phyloP scores from a whole-genome alignment of 2,113 vertebrate genomes.

The Telmatochromis brachygnathus region DNA sequence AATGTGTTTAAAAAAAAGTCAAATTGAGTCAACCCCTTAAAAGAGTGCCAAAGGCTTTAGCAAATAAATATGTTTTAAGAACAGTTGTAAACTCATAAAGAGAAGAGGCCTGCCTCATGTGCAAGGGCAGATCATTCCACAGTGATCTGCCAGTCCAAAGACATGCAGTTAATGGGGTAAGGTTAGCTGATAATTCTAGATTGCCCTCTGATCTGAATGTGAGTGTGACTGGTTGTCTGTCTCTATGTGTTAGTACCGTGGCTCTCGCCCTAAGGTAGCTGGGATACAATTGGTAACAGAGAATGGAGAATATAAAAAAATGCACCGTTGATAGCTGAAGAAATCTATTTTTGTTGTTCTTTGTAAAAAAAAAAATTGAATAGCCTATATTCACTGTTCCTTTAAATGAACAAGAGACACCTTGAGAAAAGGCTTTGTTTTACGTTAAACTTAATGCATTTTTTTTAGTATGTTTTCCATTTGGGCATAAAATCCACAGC shows the following conservation, averaged over 20 bases:
- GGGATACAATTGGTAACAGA: not conserved
- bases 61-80: not conserved
- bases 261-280: not conserved
- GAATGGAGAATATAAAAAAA: not conserved
- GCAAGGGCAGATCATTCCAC: not conserved
- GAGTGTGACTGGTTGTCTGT: rapidly evolving
- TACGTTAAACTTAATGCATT: not conserved
- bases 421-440: not conserved
- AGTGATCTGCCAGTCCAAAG: not conserved
- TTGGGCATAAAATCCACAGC: rapidly evolving
- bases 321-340: rapidly evolving
- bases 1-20: rapidly evolving
- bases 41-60: not conserved
- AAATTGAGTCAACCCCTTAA: not conserved
- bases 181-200: not conserved
- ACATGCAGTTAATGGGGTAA: not conserved
- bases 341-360: not conserved
- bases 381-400: not conserved
- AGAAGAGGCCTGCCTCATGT: not conserved
- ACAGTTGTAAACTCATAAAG: not conserved
- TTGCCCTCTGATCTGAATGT: not conserved
- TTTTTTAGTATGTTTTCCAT: not conserved
- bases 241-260: not conserved
- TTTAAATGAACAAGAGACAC: not conserved
- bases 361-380: rapidly evolving